These are phyloP conservation scores for Lepisosteus osseus DNA, from an alignment of 2,113 vertebrate species.

Conservation along the genomic window DNA sequence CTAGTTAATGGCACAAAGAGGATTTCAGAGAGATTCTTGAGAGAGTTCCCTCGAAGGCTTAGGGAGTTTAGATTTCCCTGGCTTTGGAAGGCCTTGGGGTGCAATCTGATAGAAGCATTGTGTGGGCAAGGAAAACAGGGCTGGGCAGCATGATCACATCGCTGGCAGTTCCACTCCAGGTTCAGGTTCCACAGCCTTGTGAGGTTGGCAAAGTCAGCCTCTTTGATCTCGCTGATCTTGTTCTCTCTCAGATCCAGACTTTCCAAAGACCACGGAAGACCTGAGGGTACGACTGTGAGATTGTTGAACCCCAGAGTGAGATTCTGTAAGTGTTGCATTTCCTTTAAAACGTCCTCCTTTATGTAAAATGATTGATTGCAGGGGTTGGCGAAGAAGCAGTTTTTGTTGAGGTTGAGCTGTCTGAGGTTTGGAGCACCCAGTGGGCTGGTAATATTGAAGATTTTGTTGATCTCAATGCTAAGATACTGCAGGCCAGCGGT, in stretches of 20 bases:
- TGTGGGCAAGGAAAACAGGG: slow-evolving; percentile 69
- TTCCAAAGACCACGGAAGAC: slow-evolving; percentile 61
- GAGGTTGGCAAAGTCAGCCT: slow-evolving; percentile 53
- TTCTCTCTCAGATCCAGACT: slow-evolving; percentile 65
- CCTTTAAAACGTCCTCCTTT: slow-evolving; percentile 42
- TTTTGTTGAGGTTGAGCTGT: slow-evolving; percentile 48
- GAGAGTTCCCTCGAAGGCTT: slow-evolving; percentile 68
- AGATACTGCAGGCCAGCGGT: slow-evolving; percentile 52
- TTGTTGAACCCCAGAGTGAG: slow-evolving; percentile 75
- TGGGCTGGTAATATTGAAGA: slow-evolving; percentile 45
- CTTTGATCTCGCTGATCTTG: slow-evolving; percentile 50
- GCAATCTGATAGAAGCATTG: slow-evolving; percentile 51
- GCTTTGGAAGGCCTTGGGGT: slow-evolving; percentile 44
- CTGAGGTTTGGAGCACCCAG: slow-evolving; percentile 49
- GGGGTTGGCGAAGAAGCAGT: slow-evolving; percentile 68
- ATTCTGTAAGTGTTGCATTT: slow-evolving; percentile 46
- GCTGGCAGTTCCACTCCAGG: slow-evolving; percentile 74
- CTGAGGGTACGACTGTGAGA: slow-evolving; percentile 60
- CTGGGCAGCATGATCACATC: slow-evolving; percentile 68
- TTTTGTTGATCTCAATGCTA: slow-evolving; percentile 56
- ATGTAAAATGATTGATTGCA: slow-evolving; percentile 59
- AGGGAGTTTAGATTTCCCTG: slow-evolving; percentile 49
- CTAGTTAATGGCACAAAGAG: slow-evolving; percentile 53
- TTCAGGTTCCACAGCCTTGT: slow-evolving; percentile 45
- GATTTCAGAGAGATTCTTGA: slow-evolving; percentile 48